Conservation (phyloP, 2,797 vertebrate genomes). For the Myotis findleyi region DNA sequence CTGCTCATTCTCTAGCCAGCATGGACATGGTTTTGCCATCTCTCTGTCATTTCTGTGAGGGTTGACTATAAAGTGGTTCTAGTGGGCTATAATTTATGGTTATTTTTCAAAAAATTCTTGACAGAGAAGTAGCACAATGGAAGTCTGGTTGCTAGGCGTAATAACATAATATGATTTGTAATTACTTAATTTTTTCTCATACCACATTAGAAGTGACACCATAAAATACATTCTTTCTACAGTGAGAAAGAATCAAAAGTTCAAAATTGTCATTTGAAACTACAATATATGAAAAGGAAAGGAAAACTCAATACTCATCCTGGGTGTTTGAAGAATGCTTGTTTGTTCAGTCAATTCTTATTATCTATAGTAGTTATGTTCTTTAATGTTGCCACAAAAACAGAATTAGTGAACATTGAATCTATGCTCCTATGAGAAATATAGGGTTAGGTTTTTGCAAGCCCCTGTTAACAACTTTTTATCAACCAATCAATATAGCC, state of each 20-base stretch:
- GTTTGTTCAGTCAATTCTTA: not conserved
- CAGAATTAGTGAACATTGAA: not conserved
- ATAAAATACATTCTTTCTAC: not conserved
- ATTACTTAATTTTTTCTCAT: not conserved
- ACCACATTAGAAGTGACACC: not conserved
- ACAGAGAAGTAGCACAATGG: not conserved
- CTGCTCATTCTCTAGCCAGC: not conserved
- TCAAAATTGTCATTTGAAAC: not conserved
- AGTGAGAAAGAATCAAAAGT: not conserved
- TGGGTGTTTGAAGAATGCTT: not conserved
- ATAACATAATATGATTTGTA: not conserved
- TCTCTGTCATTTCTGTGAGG: not conserved
- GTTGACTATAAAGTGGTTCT: not conserved
- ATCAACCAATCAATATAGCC: not conserved
- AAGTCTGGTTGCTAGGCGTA: not conserved
- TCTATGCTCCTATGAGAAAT: not conserved
- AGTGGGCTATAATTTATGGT: not conserved
- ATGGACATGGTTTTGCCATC: not conserved
- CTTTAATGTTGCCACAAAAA: not conserved
- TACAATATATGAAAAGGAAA: not conserved
- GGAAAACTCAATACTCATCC: not conserved
- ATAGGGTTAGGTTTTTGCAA: not conserved
- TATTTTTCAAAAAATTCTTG: conserved; percentile 43
- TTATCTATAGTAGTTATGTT: not conserved
- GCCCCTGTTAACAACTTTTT: not conserved